Conservation (phyloP, 2,888 invertebrate genomes). For the Scrobipalpa atriplicella region DNA sequence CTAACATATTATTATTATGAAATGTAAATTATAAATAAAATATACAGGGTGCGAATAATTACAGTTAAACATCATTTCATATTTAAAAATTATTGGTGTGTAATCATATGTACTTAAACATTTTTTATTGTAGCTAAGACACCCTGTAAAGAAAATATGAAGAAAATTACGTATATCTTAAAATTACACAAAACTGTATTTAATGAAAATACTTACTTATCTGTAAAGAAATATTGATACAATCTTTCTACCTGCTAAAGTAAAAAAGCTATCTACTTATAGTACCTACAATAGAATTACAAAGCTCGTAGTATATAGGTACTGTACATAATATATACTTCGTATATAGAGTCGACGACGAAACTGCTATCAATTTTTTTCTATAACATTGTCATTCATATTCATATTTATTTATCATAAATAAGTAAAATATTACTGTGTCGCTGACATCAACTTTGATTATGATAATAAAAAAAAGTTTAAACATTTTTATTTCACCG, state of each 20-base stretch:
- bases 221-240: not conserved
- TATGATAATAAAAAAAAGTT: not conserved
- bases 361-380: not conserved
- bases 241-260: constrained; percentile 38
- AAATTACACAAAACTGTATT: constrained; percentile 15
- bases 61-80: not conserved
- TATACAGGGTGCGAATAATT: constrained; percentile 6
- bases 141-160: constrained; percentile 20
- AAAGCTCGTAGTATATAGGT: constrained; percentile 59
- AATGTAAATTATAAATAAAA: constrained; percentile 5
- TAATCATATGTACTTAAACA: not conserved
- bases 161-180: constrained; percentile 25
- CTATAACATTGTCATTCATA: not conserved
- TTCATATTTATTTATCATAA: too few species aligned
- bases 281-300: constrained; percentile 54
- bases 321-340: constrained; percentile 6
- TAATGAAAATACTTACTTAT: constrained; percentile 5
- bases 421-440: too few species aligned
- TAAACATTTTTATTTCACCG: constrained; percentile 18
- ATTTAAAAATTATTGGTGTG: not conserved
- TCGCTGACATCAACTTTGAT: not conserved
- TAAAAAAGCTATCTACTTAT: constrained; percentile 60
- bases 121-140: not conserved
- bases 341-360: constrained; percentile 18
- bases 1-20: constrained; percentile 11